Percentiles rank a stretch among this genome's conserved stretches.
These are phyloP conservation scores for Galerucella pusilla DNA, from an alignment of 2,888 invertebrate genomes.

Conservation along the genomic window DNA sequence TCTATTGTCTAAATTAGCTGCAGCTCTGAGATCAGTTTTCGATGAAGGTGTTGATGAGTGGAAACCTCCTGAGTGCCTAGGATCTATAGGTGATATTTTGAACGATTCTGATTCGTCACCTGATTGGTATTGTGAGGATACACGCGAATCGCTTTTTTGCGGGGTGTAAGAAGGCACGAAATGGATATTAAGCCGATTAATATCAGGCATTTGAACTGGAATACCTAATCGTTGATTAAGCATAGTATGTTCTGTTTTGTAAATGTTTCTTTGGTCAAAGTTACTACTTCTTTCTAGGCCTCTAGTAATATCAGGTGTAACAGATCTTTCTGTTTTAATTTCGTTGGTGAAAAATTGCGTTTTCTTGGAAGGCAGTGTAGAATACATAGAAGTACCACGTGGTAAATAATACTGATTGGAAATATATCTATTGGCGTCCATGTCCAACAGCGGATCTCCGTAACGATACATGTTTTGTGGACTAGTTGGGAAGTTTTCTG, in stretches of 20 bases:
- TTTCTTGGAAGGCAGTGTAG: constrained; percentile 66
- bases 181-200: constrained; percentile 55
- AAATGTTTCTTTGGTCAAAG: constrained; percentile 38
- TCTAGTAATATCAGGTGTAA: constrained; percentile 68
- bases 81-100: constrained; percentile 77
- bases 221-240: constrained; percentile 57
- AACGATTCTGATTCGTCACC: constrained; percentile 64
- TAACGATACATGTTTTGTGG: constrained; percentile 52
- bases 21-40: constrained; percentile 64
- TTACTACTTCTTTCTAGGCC: constrained; percentile 59
- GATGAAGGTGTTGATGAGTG: constrained; percentile 76
- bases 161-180: constrained; percentile 46
- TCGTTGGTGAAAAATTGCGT: constrained; percentile 61
- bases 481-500: constrained; percentile 39
- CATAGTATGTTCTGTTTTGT: constrained; percentile 48
- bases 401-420: constrained; percentile 53
- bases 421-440: constrained; percentile 48
- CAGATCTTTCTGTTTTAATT: constrained; percentile 64
- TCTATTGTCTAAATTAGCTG: constrained; percentile 67
- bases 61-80: constrained; percentile 70
- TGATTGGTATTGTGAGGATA: constrained; percentile 17
- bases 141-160: constrained; percentile 42
- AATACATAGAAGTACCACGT: constrained; percentile 54
- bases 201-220: constrained; percentile 57
- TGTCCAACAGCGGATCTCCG: constrained; percentile 46